Conservation (phyloP, 1,140 invertebrate species). For the Bombyx mori region ASM3026992v2 NC_085127.1:7079001-7079500, state of each 20-base stretch:
- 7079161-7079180: slow-evolving; percentile 87
- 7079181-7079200: slow-evolving; percentile 89
- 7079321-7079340: slow-evolving; percentile 56
- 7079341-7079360: slow-evolving; percentile 59
- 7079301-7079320: slow-evolving; percentile 58
- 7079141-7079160: slow-evolving; percentile 83
- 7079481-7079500: too few species aligned
- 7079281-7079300: background rate
- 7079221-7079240: slow-evolving; percentile 81
- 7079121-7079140: slow-evolving; percentile 82
- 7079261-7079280: background rate
- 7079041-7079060: slow-evolving; percentile 20
- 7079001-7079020: too few species aligned
- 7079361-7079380: slow-evolving; percentile 64
- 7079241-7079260: background rate
- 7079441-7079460: too few species aligned
- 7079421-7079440: background rate
- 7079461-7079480: too few species aligned
- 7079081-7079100: slow-evolving; percentile 72
- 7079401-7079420: slow-evolving; percentile 43
- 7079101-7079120: slow-evolving; percentile 82
- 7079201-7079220: slow-evolving; percentile 84
- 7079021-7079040: too few species aligned
- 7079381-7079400: slow-evolving; percentile 65
- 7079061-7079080: slow-evolving; percentile 68